Evolutionary conservation across 2,888 invertebrate genomes (phyloP).

Genomic region (Syritta pipiens): DNA sequence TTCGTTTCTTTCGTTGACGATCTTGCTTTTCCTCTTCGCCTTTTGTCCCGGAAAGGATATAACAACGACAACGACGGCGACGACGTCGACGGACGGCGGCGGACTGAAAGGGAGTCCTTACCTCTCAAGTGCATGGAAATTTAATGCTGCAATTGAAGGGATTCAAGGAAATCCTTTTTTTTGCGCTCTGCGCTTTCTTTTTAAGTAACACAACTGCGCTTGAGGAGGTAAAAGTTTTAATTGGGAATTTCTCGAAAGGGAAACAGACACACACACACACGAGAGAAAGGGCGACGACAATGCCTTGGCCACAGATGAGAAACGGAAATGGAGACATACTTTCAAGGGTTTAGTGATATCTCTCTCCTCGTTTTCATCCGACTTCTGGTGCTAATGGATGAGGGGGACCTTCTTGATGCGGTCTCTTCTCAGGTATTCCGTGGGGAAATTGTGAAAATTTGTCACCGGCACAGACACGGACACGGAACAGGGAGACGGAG

Average conservation of each 20-base stretch:
- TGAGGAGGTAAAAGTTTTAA: slow-evolving; percentile 45
- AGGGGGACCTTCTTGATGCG: no score
- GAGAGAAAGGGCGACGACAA: slow-evolving; percentile 6
- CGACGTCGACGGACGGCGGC: neutral
- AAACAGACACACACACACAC: slow-evolving; percentile 11
- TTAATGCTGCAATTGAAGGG: slow-evolving; percentile 50
- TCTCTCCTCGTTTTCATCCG: neutral
- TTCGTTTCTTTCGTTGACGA: neutral
- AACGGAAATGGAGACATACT: neutral
- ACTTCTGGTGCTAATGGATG: neutral
- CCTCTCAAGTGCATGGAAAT: slow-evolving; percentile 56
- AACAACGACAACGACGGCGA: neutral
- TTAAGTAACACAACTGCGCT: neutral
- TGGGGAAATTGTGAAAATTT: no score
- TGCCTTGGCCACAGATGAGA: neutral
- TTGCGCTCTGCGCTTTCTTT: neutral
- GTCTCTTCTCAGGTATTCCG: no score
- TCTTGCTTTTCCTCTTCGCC: neutral
- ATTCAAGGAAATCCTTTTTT: slow-evolving; percentile 15
- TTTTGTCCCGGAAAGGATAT: neutral
- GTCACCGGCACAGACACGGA: no score
- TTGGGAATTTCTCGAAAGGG: slow-evolving; percentile 49
- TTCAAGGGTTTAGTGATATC: neutral
- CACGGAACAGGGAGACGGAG: no score
- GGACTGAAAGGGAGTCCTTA: slow-evolving; percentile 3